Base-by-base conservation (phyloP, 1,140 invertebrate species). In the Drosophila repletoides region DNA sequence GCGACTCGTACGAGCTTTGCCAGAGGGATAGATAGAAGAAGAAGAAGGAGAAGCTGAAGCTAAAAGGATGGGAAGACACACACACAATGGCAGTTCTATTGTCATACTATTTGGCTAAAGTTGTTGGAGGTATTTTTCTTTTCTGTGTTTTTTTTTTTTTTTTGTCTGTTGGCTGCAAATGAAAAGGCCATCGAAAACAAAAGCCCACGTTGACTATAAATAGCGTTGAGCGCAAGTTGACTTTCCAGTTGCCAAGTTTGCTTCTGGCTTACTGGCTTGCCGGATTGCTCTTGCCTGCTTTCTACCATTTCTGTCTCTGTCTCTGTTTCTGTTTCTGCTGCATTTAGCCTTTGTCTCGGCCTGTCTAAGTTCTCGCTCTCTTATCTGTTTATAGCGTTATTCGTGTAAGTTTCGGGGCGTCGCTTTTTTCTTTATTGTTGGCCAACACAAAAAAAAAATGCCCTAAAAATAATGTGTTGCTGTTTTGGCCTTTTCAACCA, bases 131-230 rank as follows among this genome's bases (percentile, higher is more conserved):
- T 59, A 46, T 46, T 41, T 21, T 14, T 22, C 19, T 22, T 58
- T 38, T 51, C 22, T 26, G 2, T 26, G 0, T 33, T n/a, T 61
- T 43, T 52, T 59, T 76, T 26, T 21, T 46, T 22, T 67, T 29
- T 46, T 58, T 56, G 72, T 56, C 70, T 60, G 67, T 72, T 56
- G 45, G 40, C 79, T 84, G 79, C 74, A 84, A 84, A 86, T 84
- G 80, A 86, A 84, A 84, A 84, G 79, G 80, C 74, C 74, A 86
- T 86, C 70, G 80, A 84, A 84, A 84, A 84, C 79, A 84, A 84
- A 83, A 86, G 79, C 80, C 67, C 60, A 83, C 80, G 74, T 79
- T 79, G 75, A 59, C 79, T 79, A 84, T 84, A 84, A 84, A 84
- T 79, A 84, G 79, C 74, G 74, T n/a, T 77, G 69, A 70, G 77